phyloP scores from a whole-genome alignment of 1,140 invertebrate species.

The Andricus grossulariae region DNA sequence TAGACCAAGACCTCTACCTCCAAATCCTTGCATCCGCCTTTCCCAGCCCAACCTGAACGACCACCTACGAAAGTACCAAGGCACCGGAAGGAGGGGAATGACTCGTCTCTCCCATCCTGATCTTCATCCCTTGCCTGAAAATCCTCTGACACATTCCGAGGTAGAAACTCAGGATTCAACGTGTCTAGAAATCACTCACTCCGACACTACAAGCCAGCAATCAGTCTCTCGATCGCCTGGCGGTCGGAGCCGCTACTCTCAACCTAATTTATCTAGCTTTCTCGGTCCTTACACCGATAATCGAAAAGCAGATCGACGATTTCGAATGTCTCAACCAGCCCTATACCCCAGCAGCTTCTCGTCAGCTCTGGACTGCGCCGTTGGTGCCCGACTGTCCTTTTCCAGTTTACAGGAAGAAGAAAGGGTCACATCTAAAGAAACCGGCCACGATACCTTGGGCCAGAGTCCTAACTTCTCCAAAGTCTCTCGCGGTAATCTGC shows the following conservation, averaged over 20 bases:
- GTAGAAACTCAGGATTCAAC: constrained; percentile 48
- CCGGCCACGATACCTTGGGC: constrained; percentile 3
- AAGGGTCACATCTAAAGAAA: constrained; percentile 41
- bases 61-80: constrained; percentile 56
- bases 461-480: background rate
- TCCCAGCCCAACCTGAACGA: constrained; percentile 71
- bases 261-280: constrained; percentile 68
- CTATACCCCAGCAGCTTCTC: constrained; percentile 61
- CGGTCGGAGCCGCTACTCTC: constrained; percentile 68
- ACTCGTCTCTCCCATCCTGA: constrained; percentile 69
- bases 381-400: constrained; percentile 63
- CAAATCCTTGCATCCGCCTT: constrained; percentile 68
- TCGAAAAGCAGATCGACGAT: constrained; percentile 62
- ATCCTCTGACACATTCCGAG: constrained; percentile 63
- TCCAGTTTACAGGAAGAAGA: constrained; percentile 65
- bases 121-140: constrained; percentile 63
- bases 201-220: constrained; percentile 41
- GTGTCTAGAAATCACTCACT: constrained; percentile 53
- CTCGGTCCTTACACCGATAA: constrained; percentile 62
- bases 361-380: constrained; percentile 47
- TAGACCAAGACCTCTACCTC: constrained; percentile 55
- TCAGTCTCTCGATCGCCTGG: constrained; percentile 59
- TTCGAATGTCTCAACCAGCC: constrained; percentile 70
- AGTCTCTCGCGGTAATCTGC: background rate
- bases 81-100: constrained; percentile 52